A percentile compares a stretch with the other conserved stretches of the same genome.
Evolutionary conservation across 2,797 vertebrate genomes (phyloP).

Genomic region (Steatocranus sp.): DNA sequence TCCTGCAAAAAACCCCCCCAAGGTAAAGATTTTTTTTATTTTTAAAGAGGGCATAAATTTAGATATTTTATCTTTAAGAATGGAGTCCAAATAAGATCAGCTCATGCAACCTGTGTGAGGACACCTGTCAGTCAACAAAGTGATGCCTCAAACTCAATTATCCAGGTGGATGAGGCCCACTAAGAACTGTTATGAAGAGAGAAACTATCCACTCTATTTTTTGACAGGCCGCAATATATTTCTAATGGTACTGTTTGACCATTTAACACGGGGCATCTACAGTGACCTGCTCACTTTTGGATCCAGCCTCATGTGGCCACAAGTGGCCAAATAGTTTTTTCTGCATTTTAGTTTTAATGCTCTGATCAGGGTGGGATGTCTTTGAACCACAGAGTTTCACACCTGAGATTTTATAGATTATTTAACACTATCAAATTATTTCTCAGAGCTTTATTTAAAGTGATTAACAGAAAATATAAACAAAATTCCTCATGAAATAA

Average conservation of each 20-base stretch:
- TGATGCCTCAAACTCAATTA: background rate
- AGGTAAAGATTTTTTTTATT: background rate
- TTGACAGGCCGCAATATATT: background rate
- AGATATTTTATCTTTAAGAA: background rate
- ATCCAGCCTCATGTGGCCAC: too few species aligned
- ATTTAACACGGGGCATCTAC: background rate
- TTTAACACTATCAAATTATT: background rate
- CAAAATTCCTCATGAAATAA: background rate
- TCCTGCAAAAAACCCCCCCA: constrained; percentile 36
- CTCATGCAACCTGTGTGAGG: background rate
- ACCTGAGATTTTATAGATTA: background rate
- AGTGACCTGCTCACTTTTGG: background rate
- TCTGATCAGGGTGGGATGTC: background rate
- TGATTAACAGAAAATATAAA: accelerated
- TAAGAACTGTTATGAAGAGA: background rate
- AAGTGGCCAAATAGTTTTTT: too few species aligned
- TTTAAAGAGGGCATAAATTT: background rate
- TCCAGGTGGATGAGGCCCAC: background rate
- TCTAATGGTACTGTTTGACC: background rate
- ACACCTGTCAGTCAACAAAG: background rate
- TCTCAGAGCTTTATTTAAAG: background rate
- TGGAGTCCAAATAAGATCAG: background rate
- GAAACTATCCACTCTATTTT: background rate
- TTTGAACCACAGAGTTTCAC: background rate
- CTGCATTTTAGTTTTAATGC: background rate